phyloP scores from a whole-genome alignment of 2,797 vertebrate species.

The Squalus acanthias region DNA sequence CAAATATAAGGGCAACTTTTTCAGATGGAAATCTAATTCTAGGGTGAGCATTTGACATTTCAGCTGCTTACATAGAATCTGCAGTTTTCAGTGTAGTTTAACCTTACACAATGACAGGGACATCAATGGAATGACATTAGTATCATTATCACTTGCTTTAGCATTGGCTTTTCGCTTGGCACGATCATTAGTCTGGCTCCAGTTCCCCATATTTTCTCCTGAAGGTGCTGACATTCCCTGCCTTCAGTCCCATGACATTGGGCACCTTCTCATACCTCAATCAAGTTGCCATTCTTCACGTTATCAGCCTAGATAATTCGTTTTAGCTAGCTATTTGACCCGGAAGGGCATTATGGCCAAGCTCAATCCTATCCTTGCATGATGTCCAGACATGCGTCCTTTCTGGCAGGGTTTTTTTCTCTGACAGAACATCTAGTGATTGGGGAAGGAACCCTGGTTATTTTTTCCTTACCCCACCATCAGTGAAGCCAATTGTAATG shows the following conservation, averaged over 20 bases:
- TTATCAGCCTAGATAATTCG: background rate
- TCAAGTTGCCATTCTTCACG: background rate
- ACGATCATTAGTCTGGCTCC: no score
- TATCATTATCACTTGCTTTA: background rate
- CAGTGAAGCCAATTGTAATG: background rate
- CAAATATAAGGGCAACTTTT: background rate
- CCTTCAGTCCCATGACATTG: background rate
- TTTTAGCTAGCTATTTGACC: background rate
- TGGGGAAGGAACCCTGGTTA: background rate
- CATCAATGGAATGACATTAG: background rate
- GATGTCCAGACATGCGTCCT: background rate
- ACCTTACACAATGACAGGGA: background rate
- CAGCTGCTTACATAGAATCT: background rate
- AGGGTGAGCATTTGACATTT: slow-evolving; percentile 32
- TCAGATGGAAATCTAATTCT: slow-evolving; percentile 18
- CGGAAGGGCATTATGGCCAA: background rate
- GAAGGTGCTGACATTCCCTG: background rate
- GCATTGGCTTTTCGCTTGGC: background rate
- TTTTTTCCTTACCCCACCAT: background rate
- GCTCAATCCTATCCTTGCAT: background rate
- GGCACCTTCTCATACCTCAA: background rate
- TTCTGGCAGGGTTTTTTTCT: background rate
- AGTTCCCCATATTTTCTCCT: background rate
- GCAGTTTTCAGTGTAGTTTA: slow-evolving; percentile 4
- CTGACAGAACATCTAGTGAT: background rate